Evolutionary conservation across 64 coral and sea anemone species (phyloP), one percentile per base, ranked within the genome.

Genomic region (Platygyra sinensis): DNA sequence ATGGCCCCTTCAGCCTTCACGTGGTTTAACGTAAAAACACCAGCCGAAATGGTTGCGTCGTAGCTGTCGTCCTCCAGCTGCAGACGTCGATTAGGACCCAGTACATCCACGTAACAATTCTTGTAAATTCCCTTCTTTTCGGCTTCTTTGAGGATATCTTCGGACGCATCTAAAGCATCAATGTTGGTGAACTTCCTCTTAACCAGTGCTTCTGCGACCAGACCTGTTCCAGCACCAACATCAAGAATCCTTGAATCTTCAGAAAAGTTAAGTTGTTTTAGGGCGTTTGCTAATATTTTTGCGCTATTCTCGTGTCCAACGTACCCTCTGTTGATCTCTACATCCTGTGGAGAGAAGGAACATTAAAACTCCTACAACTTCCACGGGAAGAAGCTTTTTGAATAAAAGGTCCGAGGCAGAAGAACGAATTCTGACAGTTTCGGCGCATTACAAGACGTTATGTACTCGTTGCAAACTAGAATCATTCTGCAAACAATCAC

Each of bases 161-260:
- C 8, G 38, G 83, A 93, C 10, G 88, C 72, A 60, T 98, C 96
- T 1, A 98, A 32, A 42, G 82, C 93, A 84, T 98, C 96, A 36
- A 95, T 46, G 78, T 95, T 98, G 16, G 77, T 85, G 65, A 92
- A 98, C 15, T 88, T 84, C 28, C 89, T 73, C 54, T 95, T 93
- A 16, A 65, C 27, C 22, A 98, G 79, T 5, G 88, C 80, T 63
- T 82, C 60, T 12, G 80, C 93, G 38, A 93, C 93, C 19, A 95
- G 79, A 19, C 96, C 96, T 33, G 96, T 98, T 12, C 96, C 96
- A 10, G 93, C 87, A 39, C 96, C 96, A 52, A 98, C 87, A 74
- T 98, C 96, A 73, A 98, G 72, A 59, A 98, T 98, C 24, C 67
- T 93, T n/a, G 80, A 79, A 27, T 79, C 71, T 27, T 67, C 39